A percentile compares a stretch with the other conserved stretches of the same genome.
phyloP scores from a whole-genome alignment of 2,113 vertebrate genomes.

The Prolemur simus region DNA sequence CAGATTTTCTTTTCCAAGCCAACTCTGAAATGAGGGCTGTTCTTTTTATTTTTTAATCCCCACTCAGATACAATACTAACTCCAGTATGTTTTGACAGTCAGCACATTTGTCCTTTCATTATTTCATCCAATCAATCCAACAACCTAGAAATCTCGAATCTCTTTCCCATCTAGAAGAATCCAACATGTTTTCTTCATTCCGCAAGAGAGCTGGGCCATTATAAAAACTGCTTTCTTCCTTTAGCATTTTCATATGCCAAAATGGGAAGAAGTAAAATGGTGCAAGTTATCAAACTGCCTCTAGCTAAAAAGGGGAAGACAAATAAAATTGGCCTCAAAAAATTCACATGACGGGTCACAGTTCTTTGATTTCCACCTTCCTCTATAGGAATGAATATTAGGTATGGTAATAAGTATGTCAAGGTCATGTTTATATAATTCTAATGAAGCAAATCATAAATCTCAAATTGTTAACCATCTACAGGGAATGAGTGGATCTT shows the following conservation, averaged over 20 bases:
- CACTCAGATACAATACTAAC: not conserved
- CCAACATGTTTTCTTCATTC: not conserved
- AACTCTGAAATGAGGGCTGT: not conserved
- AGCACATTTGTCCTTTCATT: not conserved
- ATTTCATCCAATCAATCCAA: not conserved
- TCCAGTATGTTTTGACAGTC: not conserved
- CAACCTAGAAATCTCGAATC: not conserved
- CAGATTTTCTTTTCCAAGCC: not conserved
- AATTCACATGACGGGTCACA: constrained; percentile 32
- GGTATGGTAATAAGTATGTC: constrained; percentile 70
- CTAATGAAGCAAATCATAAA: constrained; percentile 78
- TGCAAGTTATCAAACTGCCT: not conserved
- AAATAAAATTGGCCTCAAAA: not conserved
- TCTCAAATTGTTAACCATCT: constrained; percentile 78
- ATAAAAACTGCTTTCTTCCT: not conserved
- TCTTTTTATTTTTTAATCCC: not conserved
- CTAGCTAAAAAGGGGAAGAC: not conserved
- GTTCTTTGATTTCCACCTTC: constrained; percentile 59
- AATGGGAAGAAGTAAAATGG: not conserved
- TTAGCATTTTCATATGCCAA: not conserved
- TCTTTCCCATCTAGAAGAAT: not conserved
- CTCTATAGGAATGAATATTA: constrained; percentile 31
- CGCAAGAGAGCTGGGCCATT: not conserved
- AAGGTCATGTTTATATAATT: constrained; percentile 78
- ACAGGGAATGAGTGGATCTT: constrained; percentile 62